These are phyloP conservation scores for Dicroscelio sp. DNA, from an alignment of 2,888 invertebrate species.

Conservation along the genomic window DNA sequence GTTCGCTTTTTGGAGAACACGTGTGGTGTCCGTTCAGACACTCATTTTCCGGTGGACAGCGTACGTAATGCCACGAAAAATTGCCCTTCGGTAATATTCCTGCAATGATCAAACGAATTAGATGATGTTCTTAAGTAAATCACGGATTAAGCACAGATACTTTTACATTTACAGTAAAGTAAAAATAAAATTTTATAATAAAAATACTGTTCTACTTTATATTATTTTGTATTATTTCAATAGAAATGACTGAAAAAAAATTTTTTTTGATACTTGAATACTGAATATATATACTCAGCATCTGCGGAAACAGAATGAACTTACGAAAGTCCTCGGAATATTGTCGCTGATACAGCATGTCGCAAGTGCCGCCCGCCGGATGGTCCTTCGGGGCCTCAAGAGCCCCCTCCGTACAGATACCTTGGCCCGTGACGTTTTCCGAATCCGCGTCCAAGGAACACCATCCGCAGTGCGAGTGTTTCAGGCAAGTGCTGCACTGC, in stretches of 20 bases:
- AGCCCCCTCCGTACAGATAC: conserved; percentile 97
- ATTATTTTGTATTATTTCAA: no score
- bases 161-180: no score
- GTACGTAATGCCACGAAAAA: conserved; percentile 97
- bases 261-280: no score
- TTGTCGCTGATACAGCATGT: conserved; percentile 91
- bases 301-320: no score
- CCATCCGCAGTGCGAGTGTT: conserved; percentile 98
- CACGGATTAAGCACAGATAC: no score
- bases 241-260: no score
- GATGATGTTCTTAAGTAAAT: no score
- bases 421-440: conserved; percentile 93
- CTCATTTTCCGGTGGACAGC: conserved; percentile 98
- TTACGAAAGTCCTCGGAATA: conserved; percentile 87
- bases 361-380: conserved; percentile 92
- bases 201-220: no score
- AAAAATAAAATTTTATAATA: no score
- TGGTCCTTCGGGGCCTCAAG: conserved; percentile 93
- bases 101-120: not conserved
- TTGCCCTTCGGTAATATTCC: conserved; percentile 87
- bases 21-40: conserved; percentile 97
- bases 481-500: conserved; percentile 97
- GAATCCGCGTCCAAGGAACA: conserved; percentile 95
- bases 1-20: conserved; percentile 97
- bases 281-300: no score